These are phyloP conservation scores for Xenopus borealis DNA, from an alignment of 2,113 vertebrate species.

Conservation along the genomic window DNA sequence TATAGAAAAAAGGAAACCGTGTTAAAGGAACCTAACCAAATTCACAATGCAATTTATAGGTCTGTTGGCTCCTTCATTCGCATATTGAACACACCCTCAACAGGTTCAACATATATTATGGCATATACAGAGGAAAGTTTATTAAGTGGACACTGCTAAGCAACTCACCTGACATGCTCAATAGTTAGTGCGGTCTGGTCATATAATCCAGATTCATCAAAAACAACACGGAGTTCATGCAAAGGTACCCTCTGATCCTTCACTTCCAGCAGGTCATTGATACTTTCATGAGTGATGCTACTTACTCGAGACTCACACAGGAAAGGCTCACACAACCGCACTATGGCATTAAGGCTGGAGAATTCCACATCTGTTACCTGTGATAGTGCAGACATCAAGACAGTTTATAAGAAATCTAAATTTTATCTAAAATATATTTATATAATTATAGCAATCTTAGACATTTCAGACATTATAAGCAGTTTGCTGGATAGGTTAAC, in stretches of 20 bases:
- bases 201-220: conserved; percentile 80
- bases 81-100: too few species aligned
- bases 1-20: too few species aligned
- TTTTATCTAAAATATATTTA: too few species aligned
- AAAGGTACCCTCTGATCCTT: conserved; percentile 74
- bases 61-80: too few species aligned
- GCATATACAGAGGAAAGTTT: too few species aligned
- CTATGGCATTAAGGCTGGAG: conserved; percentile 71
- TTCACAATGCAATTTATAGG: too few species aligned
- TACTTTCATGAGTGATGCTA: conserved; percentile 70
- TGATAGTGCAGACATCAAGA: conserved; percentile 4
- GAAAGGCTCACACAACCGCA: conserved; percentile 72
- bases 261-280: conserved; percentile 74
- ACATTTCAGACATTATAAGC: too few species aligned
- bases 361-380: conserved; percentile 80
- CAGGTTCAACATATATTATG: too few species aligned
- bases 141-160: too few species aligned
- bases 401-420: neutral
- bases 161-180: conserved; percentile 85
- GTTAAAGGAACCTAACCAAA: too few species aligned
- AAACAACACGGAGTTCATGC: conserved; percentile 81
- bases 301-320: conserved; percentile 71
- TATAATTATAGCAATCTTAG: too few species aligned
- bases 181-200: conserved; percentile 87
- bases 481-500: too few species aligned